These are phyloP conservation scores for Ormyrus rosae DNA, from an alignment of 2,888 invertebrate species.

Conservation along the genomic window DNA sequence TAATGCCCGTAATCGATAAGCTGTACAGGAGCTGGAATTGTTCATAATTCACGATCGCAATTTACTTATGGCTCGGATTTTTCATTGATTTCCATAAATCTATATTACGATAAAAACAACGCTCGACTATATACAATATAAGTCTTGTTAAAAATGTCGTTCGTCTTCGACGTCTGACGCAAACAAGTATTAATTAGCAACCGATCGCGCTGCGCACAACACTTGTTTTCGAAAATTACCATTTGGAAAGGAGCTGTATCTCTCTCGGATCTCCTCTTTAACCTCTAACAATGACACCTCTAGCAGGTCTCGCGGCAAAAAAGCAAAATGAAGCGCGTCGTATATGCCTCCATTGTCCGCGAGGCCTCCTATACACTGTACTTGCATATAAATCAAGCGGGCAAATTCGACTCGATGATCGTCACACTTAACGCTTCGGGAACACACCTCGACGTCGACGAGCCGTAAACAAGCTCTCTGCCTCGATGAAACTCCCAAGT, in stretches of 20 bases:
- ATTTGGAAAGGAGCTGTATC: background rate
- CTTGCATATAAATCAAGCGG: constrained; percentile 30
- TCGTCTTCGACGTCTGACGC: no score
- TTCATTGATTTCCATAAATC: no score
- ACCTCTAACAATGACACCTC: background rate
- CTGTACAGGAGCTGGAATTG: no score
- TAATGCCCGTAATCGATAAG: no score
- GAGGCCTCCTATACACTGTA: background rate
- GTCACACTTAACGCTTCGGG: constrained; percentile 18
- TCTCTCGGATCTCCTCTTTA: background rate
- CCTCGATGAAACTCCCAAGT: constrained; percentile 30
- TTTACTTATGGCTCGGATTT: no score
- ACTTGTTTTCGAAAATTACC: background rate
- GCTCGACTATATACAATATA: no score
- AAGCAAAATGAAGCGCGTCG: background rate
- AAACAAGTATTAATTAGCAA: background rate
- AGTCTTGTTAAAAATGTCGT: no score
- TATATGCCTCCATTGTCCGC: background rate
- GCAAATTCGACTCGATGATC: constrained; percentile 43
- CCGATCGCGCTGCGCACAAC: background rate
- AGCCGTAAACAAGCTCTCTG: constrained; percentile 38
- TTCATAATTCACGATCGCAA: no score
- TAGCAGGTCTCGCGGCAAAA: background rate
- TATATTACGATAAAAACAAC: no score
- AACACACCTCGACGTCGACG: background rate